Conservation (phyloP, 2,888 invertebrate genomes). For the Melieria crassipennis region DNA sequence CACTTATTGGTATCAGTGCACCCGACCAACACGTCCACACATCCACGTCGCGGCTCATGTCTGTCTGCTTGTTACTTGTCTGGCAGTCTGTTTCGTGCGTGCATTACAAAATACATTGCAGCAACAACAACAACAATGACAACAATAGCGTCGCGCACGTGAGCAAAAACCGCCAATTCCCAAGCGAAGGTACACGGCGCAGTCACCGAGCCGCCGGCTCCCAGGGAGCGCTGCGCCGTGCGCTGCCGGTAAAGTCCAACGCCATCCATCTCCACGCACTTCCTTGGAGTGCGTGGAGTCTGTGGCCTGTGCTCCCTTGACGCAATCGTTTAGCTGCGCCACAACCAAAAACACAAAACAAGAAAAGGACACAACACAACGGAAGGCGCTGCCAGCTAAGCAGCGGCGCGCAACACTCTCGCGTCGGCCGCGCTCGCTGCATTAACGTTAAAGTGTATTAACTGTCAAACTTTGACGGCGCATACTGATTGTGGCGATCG, state of each 20-base stretch:
- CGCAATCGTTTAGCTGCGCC: slow-evolving; percentile 48
- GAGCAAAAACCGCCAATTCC: background rate
- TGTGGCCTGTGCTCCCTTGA: slow-evolving; percentile 43
- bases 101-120: slow-evolving; percentile 44
- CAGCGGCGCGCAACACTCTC: slow-evolving; percentile 7
- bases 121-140: slow-evolving; percentile 20
- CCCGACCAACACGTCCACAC: no score
- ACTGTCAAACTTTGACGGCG: slow-evolving; percentile 52
- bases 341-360: slow-evolving; percentile 25
- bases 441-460: slow-evolving; percentile 52
- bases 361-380: slow-evolving; percentile 11
- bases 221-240: background rate
- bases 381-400: slow-evolving; percentile 25
- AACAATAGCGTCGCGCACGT: background rate
- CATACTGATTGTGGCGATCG: slow-evolving; percentile 47
- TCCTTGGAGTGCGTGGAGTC: slow-evolving; percentile 35
- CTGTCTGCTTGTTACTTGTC: slow-evolving; percentile 38
- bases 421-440: slow-evolving; percentile 16
- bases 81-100: slow-evolving; percentile 42
- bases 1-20: no score
- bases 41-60: slow-evolving; percentile 26
- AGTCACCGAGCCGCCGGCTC: no score
- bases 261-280: background rate
- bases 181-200: no score
- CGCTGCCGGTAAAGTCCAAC: slow-evolving; percentile 4